Evolutionary conservation across 2,797 vertebrate genomes (phyloP).

Genomic region (Protonibea diacanthus): DNA sequence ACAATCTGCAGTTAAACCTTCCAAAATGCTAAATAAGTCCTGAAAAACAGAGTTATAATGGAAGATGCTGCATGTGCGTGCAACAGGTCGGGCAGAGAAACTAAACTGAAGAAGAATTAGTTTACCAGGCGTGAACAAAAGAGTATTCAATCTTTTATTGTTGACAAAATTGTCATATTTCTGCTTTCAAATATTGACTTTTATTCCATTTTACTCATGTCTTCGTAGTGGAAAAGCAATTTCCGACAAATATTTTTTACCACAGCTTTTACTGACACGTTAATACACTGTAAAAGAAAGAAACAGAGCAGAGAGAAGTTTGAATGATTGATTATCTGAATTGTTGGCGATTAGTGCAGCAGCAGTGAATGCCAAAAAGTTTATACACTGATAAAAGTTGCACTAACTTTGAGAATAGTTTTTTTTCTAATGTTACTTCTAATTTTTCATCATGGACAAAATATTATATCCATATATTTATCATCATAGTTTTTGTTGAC

Average conservation of each 20-base stretch:
- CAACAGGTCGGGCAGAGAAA: slow-evolving; percentile 7
- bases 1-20: slow-evolving; percentile 61
- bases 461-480: not conserved
- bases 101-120: not conserved
- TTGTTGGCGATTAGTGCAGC: not conserved
- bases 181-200: not conserved
- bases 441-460: not conserved
- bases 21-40: slow-evolving; percentile 38
- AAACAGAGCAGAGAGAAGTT: not conserved
- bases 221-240: not conserved
- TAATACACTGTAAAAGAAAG: too few relatives aligned
- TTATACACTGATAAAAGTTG: too few relatives aligned
- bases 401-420: not conserved
- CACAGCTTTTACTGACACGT: not conserved
- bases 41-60: slow-evolving; percentile 5
- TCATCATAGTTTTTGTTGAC: not conserved
- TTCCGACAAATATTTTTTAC: not conserved
- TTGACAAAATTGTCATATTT: not conserved
- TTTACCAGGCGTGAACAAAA: not conserved
- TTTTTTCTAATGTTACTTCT: not conserved
- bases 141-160: not conserved
- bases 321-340: not conserved
- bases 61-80: not conserved
- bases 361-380: not conserved
- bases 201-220: not conserved